phyloP scores from a whole-genome alignment of 2,113 vertebrate genomes.

The Nesogale talazaci region DNA sequence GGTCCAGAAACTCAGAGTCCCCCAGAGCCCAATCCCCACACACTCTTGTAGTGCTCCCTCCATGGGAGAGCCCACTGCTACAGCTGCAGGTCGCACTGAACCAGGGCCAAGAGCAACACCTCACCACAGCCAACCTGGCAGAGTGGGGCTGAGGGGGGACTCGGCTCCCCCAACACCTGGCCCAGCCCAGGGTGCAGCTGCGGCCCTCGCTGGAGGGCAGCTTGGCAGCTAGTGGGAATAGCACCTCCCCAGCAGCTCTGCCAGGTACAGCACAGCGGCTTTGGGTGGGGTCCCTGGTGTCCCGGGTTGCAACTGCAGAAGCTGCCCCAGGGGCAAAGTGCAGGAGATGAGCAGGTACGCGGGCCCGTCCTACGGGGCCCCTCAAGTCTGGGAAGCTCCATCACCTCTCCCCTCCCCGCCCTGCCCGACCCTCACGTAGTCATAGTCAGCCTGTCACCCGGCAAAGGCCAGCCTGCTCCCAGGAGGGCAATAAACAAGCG shows the following conservation, averaged over 20 bases:
- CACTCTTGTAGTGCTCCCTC: not conserved
- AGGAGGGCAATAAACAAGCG: not conserved
- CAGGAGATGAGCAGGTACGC: not conserved
- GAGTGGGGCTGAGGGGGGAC: not conserved
- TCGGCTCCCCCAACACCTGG: too few species aligned
- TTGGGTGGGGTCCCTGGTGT: not conserved
- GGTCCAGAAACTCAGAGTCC: too few species aligned
- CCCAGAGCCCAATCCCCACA: not conserved
- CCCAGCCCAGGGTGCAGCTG: not conserved
- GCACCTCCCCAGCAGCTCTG: not conserved
- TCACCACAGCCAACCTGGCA: not conserved
- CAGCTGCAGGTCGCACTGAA: not conserved
- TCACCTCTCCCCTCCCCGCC: not conserved
- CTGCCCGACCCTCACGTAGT: not conserved
- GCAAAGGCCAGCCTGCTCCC: not conserved
- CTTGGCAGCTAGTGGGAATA: not conserved
- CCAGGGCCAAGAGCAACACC: not conserved
- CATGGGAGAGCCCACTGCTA: not conserved
- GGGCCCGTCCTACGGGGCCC: not conserved
- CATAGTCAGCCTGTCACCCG: not conserved
- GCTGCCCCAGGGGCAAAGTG: too few species aligned
- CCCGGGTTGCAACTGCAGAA: not conserved
- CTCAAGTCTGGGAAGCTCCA: not conserved
- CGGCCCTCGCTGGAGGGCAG: not conserved
- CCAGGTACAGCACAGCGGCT: not conserved